Conservation (phyloP, 2,113 vertebrate genomes). For the Cebus imitator region DNA sequence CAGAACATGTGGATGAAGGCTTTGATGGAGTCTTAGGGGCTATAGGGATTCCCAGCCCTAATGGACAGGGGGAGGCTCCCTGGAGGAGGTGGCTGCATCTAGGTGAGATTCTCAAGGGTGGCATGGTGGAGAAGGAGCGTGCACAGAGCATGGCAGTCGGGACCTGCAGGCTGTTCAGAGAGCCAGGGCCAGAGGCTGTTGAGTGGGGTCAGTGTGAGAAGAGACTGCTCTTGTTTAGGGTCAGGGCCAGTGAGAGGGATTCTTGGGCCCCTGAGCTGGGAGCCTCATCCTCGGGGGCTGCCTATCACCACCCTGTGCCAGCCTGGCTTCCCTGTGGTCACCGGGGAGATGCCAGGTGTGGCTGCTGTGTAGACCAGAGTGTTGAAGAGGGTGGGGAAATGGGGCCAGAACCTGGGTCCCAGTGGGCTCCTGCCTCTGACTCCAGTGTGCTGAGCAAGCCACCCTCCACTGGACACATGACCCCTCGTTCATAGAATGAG, state of each 20-base stretch:
- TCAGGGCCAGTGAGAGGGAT: background rate
- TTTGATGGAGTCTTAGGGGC: rapidly evolving
- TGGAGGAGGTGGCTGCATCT: background rate
- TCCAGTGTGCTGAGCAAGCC: background rate
- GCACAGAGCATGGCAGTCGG: rapidly evolving
- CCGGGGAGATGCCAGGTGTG: background rate
- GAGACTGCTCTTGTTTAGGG: background rate
- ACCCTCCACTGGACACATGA: background rate
- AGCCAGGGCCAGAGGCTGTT: background rate
- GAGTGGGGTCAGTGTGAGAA: background rate
- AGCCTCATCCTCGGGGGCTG: rapidly evolving
- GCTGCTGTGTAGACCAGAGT: background rate
- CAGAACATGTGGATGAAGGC: background rate
- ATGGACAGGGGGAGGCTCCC: background rate
- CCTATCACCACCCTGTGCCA: rapidly evolving
- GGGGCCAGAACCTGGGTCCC: rapidly evolving
- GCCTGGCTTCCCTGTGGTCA: background rate
- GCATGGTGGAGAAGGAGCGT: rapidly evolving
- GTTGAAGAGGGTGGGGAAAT: no score
- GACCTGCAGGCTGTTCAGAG: background rate
- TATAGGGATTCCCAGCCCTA: rapidly evolving
- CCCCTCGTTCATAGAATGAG: rapidly evolving
- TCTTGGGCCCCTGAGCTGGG: no score
- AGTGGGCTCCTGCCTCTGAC: background rate
- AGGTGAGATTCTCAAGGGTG: background rate